Conservation (phyloP, 2,113 vertebrate genomes). For the Spea multiplicata region DNA sequence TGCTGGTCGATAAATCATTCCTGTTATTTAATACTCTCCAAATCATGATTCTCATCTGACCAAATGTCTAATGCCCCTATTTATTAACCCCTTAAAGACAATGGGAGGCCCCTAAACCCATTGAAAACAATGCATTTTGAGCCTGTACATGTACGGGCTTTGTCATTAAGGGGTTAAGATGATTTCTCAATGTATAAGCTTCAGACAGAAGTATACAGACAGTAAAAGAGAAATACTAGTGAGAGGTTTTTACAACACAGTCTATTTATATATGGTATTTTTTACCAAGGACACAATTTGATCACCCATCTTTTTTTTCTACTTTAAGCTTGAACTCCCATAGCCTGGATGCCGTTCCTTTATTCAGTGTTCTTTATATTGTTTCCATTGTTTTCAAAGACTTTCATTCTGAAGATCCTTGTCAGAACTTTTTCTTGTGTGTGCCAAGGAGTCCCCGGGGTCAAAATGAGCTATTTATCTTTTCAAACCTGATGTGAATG, state of each 20-base stretch:
- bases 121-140: too few species aligned
- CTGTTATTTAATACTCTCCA: too few species aligned
- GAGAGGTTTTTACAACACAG: conserved; percentile 13
- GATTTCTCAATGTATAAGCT: too few species aligned
- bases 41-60: too few species aligned
- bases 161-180: too few species aligned
- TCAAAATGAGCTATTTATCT: conserved; percentile 46
- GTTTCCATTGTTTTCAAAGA: conserved; percentile 46
- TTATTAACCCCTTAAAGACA: too few species aligned
- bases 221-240: neutral
- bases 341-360: conserved; percentile 38
- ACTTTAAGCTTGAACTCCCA: conserved; percentile 41
- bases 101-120: too few species aligned
- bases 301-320: conserved; percentile 35
- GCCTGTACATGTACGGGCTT: too few species aligned
- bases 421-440: conserved; percentile 46
- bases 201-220: neutral
- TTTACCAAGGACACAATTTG: conserved; percentile 46
- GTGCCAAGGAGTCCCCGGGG: conserved; percentile 42
- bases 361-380: conserved; percentile 44
- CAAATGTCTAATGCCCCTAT: too few species aligned
- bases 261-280: conserved; percentile 38
- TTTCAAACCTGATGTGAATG: conserved; percentile 37
- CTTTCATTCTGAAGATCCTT: conserved; percentile 48
- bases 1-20: too few species aligned